These are phyloP conservation scores for Trididemnum clinides DNA, from an alignment of 23 tunicate species.

Conservation along the genomic window DNA sequence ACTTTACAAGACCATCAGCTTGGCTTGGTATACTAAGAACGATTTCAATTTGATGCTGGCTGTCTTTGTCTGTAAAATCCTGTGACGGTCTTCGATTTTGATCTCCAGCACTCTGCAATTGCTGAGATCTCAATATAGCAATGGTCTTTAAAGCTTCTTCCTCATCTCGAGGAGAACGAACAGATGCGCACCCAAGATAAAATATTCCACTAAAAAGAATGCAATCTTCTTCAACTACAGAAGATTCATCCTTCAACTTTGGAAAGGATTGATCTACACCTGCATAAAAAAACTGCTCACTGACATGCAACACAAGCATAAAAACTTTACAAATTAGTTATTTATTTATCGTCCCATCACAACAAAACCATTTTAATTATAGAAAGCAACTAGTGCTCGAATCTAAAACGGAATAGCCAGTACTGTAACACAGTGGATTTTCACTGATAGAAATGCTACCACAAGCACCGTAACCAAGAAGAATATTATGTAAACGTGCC, in stretches of 20 bases:
- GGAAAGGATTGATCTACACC: too few species aligned
- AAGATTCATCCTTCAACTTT: neutral
- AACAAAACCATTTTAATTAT: too few species aligned
- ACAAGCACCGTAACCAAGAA: too few species aligned
- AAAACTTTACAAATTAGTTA: too few species aligned
- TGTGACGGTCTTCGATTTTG: slow-evolving; percentile 38
- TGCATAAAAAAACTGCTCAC: too few species aligned
- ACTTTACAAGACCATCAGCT: slow-evolving; percentile 88
- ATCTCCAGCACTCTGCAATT: neutral
- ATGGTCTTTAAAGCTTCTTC: slow-evolving; percentile 57
- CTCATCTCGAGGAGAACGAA: slow-evolving; percentile 67
- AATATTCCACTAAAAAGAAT: slow-evolving; percentile 75
- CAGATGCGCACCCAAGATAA: slow-evolving; percentile 85
- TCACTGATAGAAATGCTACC: too few species aligned
- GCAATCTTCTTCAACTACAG: slow-evolving; percentile 57
- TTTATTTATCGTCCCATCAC: too few species aligned
- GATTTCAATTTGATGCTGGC: slow-evolving; percentile 59
- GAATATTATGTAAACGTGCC: too few species aligned
- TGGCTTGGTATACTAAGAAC: slow-evolving; percentile 71
- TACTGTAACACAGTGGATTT: too few species aligned
- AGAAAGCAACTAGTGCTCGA: too few species aligned
- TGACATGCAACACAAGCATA: too few species aligned
- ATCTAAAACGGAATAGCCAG: too few species aligned
- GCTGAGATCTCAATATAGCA: slow-evolving; percentile 62
- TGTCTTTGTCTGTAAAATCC: neutral